Percentiles rank a stretch among this genome's conserved stretches.
Evolutionary conservation across 2,113 vertebrate genomes (phyloP).

Genomic region (Nycticryphes semicollaris): DNA sequence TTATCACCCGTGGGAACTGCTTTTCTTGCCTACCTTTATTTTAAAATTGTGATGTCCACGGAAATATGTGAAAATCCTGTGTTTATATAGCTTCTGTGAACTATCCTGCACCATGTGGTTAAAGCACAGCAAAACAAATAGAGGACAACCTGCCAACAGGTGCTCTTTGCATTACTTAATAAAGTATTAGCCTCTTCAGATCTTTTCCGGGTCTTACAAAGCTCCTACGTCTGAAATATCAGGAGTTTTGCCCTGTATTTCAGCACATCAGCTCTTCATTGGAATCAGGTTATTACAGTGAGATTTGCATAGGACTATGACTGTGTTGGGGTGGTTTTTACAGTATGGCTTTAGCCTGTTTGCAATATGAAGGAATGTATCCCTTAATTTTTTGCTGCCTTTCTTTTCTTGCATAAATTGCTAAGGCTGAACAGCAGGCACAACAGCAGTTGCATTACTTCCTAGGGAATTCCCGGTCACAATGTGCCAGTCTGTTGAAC

Average conservation of each 20-base stretch:
- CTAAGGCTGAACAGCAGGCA: slow-evolving; percentile 18
- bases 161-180: background rate
- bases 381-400: background rate
- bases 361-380: background rate
- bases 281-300: background rate
- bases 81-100: background rate
- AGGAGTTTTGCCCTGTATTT: background rate
- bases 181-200: background rate
- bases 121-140: background rate
- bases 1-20: background rate
- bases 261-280: background rate
- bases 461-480: slow-evolving; percentile 40
- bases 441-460: background rate
- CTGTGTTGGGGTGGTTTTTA: background rate
- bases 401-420: background rate
- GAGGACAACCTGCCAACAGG: background rate
- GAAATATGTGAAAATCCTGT: background rate
- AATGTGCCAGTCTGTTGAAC: slow-evolving; percentile 4
- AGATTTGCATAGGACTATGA: background rate
- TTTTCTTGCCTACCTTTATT: background rate
- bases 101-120: background rate
- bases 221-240: background rate
- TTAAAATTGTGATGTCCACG: background rate
- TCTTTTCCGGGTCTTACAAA: background rate
- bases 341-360: background rate